Evolutionary conservation across 2,888 invertebrate genomes (phyloP), one percentile per base, ranked within the genome.

Genomic region (Agonopterix alstromeriana): DNA sequence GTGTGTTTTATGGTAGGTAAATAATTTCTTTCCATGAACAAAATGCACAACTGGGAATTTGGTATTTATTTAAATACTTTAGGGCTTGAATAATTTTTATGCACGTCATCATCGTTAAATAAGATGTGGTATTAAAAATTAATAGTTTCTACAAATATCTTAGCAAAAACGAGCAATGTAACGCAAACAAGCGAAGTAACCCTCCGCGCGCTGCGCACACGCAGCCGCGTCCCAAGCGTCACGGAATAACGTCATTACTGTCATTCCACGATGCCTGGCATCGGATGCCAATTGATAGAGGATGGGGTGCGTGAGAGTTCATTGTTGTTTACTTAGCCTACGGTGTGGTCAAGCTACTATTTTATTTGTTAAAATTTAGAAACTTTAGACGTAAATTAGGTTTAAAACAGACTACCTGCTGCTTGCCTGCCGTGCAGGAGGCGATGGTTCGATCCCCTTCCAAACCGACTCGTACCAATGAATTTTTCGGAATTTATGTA

Each of bases 241-340:
- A 51, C 48, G 51, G 42, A 36, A 43, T 51, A 35, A 48, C 46
- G 40, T 46, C 45, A 51, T 48, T 48, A 48, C 44, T 42, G 42
- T 48, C 48, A 48, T 35, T 42, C 35, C 36, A 11, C 27, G 27
- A 27, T 27, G 27, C 27, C 27, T 27, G 27, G 27, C 27, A 27
- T 14, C 27, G 11, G 17, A 48, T 17, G 17, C 43, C 50, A 10
- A 48, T 42, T 36, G 42, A 50, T 44, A 12, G 42, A 27, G 27
- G 46, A 43, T 46, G 9, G 42, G 45, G 45, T 42, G 45, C 48
- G 45, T 14, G 8, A 12, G 35, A 27, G 36, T 17, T 7, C 10
- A 42, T 46, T 38, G 42, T 42, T n/a, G 9, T 43, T n/a, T 43
- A 27, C 27, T 27, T 27, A 27, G 27, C 27, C 7, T 27, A 27